Evolutionary conservation across 1,140 invertebrate species (phyloP).

Genomic region (Caenorhabditis latens): DNA sequence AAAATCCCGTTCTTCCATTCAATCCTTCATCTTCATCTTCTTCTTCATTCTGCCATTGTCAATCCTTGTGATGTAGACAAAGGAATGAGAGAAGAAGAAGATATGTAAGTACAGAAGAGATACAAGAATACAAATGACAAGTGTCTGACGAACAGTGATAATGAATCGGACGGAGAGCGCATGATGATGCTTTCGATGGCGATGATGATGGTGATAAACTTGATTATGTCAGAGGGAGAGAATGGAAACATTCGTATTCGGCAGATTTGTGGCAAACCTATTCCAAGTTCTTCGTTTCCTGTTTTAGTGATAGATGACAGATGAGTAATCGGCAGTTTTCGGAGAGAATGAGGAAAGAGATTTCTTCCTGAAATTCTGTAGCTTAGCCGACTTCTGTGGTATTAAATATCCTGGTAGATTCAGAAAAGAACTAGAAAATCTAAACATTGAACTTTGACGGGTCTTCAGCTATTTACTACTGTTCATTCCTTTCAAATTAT

Average conservation of each 20-base stretch:
- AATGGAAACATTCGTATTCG: conserved; percentile 39
- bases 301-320: neutral
- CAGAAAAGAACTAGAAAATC: no score
- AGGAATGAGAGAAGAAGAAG: neutral
- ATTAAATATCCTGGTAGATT: no score
- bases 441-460: no score
- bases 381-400: no score
- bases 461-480: no score
- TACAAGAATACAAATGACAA: conserved; percentile 38
- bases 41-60: neutral
- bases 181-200: neutral
- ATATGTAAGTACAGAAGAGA: neutral
- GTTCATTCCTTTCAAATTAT: no score
- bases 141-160: conserved; percentile 51
- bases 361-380: no score
- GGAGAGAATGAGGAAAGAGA: neutral
- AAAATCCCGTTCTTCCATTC: no score
- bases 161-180: neutral
- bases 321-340: neutral
- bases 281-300: conserved; percentile 17
- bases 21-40: no score
- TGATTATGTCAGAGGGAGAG: conserved; percentile 41
- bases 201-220: conserved; percentile 40
- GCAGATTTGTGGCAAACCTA: conserved; percentile 41
- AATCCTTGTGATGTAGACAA: neutral